Percentiles rank a stretch among this genome's conserved stretches.
phyloP scores from a whole-genome alignment of 2,888 invertebrate species.

The Habroteleia sp. region DNA sequence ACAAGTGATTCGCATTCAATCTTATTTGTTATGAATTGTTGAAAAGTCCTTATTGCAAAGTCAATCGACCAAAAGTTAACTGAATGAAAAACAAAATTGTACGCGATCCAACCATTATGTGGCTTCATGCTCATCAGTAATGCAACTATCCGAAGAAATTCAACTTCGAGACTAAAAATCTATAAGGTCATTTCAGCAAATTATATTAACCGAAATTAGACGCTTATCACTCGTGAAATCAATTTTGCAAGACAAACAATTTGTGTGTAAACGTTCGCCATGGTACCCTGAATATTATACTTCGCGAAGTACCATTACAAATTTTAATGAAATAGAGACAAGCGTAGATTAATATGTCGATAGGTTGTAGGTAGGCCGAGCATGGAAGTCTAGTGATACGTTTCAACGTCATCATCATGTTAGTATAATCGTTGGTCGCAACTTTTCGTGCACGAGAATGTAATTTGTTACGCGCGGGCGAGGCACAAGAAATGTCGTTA shows the following conservation, averaged over 20 bases:
- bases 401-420: conserved; percentile 54
- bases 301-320: conserved; percentile 45
- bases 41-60: conserved; percentile 34
- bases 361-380: conserved; percentile 57
- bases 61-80: too few species aligned
- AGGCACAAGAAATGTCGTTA: conserved; percentile 1
- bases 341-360: conserved; percentile 47
- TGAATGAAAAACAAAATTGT: too few species aligned
- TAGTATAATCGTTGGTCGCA: conserved; percentile 46
- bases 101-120: too few species aligned
- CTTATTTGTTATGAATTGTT: conserved; percentile 21
- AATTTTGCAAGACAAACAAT: conserved; percentile 28
- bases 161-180: too few species aligned
- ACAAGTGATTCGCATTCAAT: conserved; percentile 45
- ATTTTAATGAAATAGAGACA: conserved; percentile 33
- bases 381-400: conserved; percentile 54
- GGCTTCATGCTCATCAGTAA: too few species aligned
- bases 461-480: neutral
- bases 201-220: neutral
- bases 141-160: too few species aligned
- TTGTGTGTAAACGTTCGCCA: conserved; percentile 47
- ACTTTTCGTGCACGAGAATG: conserved; percentile 9
- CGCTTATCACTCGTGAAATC: conserved; percentile 43
- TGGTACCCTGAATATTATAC: conserved; percentile 57
- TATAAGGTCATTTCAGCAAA: conserved; percentile 42